These are phyloP conservation scores for Pomatostomus ruficeps DNA, from an alignment of 2,113 vertebrate genomes.

Conservation along the genomic window DNA sequence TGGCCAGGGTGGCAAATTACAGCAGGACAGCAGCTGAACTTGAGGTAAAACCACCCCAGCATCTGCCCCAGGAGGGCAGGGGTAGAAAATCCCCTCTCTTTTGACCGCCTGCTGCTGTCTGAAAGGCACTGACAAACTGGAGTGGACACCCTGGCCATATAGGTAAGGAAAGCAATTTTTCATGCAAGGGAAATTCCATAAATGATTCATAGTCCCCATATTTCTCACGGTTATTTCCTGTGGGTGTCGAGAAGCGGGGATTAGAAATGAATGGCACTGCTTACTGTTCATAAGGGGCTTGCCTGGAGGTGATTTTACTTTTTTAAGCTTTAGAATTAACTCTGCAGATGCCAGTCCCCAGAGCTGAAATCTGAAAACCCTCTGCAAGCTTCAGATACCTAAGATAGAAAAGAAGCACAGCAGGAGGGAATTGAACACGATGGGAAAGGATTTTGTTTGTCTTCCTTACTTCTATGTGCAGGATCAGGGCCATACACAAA, in stretches of 20 bases:
- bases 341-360: background rate
- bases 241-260: slow-evolving; percentile 41
- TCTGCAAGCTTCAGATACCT: background rate
- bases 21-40: background rate
- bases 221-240: slow-evolving; percentile 67
- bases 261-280: slow-evolving; percentile 62
- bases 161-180: slow-evolving; percentile 54
- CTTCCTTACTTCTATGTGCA: background rate
- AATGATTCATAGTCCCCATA: slow-evolving; percentile 47
- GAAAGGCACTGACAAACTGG: slow-evolving; percentile 26
- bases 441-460: background rate
- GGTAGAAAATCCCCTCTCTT: background rate
- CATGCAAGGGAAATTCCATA: slow-evolving; percentile 44
- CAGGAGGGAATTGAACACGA: background rate
- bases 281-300: slow-evolving; percentile 36
- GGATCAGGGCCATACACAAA: background rate
- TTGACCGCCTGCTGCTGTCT: slow-evolving; percentile 7
- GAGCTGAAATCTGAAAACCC: background rate
- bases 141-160: slow-evolving; percentile 34
- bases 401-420: background rate
- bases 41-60: background rate
- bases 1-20: background rate
- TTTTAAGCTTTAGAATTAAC: slow-evolving; percentile 36
- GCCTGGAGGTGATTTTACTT: slow-evolving; percentile 45
- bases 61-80: background rate